phyloP scores from a whole-genome alignment of 2,797 vertebrate species.

The Pelochelys cantorii region DNA sequence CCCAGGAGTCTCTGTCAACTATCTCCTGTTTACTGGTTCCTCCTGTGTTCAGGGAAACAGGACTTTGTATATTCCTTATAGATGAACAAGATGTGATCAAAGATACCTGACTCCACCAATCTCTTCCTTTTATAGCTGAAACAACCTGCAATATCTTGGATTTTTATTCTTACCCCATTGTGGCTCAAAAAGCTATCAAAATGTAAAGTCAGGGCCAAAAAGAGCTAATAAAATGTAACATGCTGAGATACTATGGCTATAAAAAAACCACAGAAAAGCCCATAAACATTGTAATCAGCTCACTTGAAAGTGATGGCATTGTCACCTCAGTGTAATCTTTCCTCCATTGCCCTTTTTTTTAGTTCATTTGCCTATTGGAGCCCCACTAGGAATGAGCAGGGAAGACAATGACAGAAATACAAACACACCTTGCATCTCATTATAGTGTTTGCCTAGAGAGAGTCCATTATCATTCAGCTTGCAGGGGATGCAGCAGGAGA shows the following conservation, averaged over 20 bases:
- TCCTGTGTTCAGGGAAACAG: background rate
- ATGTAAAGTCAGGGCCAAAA: background rate
- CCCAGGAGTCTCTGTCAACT: background rate
- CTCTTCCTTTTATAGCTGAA: background rate
- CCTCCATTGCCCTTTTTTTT: background rate
- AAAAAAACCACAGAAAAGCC: background rate
- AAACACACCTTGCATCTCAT: background rate
- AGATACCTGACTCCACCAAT: background rate
- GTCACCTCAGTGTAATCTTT: background rate
- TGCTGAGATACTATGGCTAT: background rate
- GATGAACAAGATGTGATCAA: background rate
- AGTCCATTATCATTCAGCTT: background rate
- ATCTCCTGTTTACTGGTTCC: background rate
- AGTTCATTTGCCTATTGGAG: background rate
- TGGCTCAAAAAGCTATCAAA: background rate
- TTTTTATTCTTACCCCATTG: background rate
- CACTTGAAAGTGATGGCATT: background rate
- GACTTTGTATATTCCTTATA: background rate
- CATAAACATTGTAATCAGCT: background rate
- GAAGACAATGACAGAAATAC: background rate
- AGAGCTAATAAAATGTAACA: background rate
- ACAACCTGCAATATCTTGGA: background rate
- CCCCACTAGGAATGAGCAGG: background rate
- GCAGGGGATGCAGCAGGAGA: fast-evolving
- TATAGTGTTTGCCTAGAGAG: background rate